Base-by-base conservation (phyloP, 2,113 vertebrate genomes). In the Cochlearius cochlearius region DNA sequence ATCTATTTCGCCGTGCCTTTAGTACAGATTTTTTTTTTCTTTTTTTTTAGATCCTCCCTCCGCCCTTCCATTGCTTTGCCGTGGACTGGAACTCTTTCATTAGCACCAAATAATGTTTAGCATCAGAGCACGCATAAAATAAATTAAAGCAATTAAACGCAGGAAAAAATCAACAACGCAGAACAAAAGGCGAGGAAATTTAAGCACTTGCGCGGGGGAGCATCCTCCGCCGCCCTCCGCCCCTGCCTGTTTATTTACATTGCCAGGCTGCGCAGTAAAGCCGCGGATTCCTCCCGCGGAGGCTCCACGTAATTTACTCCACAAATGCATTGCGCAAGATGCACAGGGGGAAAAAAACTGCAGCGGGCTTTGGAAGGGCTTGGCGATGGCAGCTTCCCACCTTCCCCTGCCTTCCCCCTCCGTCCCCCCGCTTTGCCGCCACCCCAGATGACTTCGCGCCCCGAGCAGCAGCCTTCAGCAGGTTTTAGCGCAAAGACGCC, bases 61-160 rank as follows among this genome's bases (percentile, higher is more conserved):
- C 34, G 3, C 71, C 69, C 39, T 96, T 81, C 86, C 64, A 41
- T 74, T 13, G 27, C 92, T 96, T 95, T 10, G 68, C 55, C 11
- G 75, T 52, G 68, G 79, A 53, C 79, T 60, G 73, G 39, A 79
- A 69, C n/a, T 90, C 78, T 96, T 96, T 96, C 88, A 96, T 97
- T 94, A 90, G 64, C 71, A 4, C 55, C 84, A 36, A 94, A 86
- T 87, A 93, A 92, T 9, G 72, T 38, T 79, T 22, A 76, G 80
- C 81, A 94, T 79, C 81, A 83, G 87, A 92, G 83, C 41, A n/a
- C 36, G 49, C 85, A 92, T 90, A 85, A 96, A 92, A 96, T 69
- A 94, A 97, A 97, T 96, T 84, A 91, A 84, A 86, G 77, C 83
- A 93, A 96, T 96, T 96, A 95, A 95, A 96, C 3, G 52, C 56